Evolutionary conservation across 2,888 invertebrate species (phyloP).

Genomic region (Amblyteles armatorius): DNA sequence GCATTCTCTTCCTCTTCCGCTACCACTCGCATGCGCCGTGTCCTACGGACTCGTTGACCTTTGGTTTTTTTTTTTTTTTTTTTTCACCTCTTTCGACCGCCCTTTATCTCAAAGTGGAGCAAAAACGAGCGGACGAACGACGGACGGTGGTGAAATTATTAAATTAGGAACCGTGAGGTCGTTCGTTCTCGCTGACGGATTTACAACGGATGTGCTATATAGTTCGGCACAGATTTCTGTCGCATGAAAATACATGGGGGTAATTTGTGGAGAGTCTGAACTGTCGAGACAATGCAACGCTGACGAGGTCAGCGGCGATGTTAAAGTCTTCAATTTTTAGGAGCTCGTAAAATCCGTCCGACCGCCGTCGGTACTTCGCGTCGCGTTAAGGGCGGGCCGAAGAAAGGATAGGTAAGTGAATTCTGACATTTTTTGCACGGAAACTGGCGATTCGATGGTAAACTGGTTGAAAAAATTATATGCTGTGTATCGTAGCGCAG

Average conservation of each 20-base stretch:
- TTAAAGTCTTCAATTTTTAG: too few relatives aligned
- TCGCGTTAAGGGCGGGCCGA: too few relatives aligned
- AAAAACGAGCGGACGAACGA: not conserved
- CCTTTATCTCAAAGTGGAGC: conserved; percentile 10
- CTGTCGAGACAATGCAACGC: not conserved
- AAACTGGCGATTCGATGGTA: too few relatives aligned
- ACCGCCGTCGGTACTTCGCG: too few relatives aligned
- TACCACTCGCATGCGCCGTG: not conserved
- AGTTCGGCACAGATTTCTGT: not conserved
- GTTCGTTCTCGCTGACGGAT: not conserved
- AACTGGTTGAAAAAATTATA: too few relatives aligned
- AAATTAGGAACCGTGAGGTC: conserved; percentile 2
- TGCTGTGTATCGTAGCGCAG: too few relatives aligned
- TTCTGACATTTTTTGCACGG: too few relatives aligned
- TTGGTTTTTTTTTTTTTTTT: not conserved
- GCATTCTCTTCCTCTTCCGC: conserved; percentile 1
- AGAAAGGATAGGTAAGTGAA: too few relatives aligned
- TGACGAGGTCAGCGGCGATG: too few relatives aligned
- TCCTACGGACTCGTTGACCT: not conserved
- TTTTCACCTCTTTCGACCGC: not conserved
- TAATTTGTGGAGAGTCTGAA: not conserved
- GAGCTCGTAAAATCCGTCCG: too few relatives aligned
- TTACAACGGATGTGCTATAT: not conserved
- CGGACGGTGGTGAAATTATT: not conserved
- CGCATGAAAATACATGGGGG: not conserved